Base-by-base conservation (phyloP, 2,797 vertebrate species). In the Otus scops region DNA sequence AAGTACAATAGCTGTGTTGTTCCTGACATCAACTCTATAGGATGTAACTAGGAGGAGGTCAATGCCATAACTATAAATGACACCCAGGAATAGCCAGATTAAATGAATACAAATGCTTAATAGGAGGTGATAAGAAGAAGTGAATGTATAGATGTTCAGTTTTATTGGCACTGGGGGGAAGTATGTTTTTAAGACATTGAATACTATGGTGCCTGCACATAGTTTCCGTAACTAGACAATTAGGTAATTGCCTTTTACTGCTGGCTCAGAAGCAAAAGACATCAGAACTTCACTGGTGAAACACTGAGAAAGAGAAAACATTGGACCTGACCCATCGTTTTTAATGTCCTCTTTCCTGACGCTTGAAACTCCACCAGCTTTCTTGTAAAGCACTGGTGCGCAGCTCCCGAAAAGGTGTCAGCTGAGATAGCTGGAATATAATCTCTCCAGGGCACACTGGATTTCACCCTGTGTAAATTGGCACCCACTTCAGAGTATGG, bases 21-120 rank as follows among this genome's bases (percentile, higher is more conserved):
- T 17, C 51, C 76, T 78, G 57, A 34, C 67, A 80, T 3, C 18
- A 63, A 14, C 53, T 67, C 59, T 84, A 27, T 15, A 68, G 57
- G 53, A 96, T 51, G 51, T 63, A 90, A 85, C 21, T 41, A 70
- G 47, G 47, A 89, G 13, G 41, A 88, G 24, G 24, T 38, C 95
- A 69, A 63, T 92, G 79, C 12, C 82, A 70, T 75, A 45, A 6
- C 10, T 68, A 24, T 45, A 84, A 82, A 78, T 50, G 20, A 39
- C 51, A 82, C 48, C 48, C 74, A 80, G 75, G 14, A 60, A 82
- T 92, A 85, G 39, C 22, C 75, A 95, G 63, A 85, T 59, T 47
- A 38, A 41, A 14, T 65, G 56, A 61, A 56, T 36, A 38, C 27
- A 64, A 54, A 45, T 17, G 4, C 26, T 28, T 64, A 48, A 67